Conservation (phyloP, 2,113 vertebrate species). For the Platysteira castanea region DNA sequence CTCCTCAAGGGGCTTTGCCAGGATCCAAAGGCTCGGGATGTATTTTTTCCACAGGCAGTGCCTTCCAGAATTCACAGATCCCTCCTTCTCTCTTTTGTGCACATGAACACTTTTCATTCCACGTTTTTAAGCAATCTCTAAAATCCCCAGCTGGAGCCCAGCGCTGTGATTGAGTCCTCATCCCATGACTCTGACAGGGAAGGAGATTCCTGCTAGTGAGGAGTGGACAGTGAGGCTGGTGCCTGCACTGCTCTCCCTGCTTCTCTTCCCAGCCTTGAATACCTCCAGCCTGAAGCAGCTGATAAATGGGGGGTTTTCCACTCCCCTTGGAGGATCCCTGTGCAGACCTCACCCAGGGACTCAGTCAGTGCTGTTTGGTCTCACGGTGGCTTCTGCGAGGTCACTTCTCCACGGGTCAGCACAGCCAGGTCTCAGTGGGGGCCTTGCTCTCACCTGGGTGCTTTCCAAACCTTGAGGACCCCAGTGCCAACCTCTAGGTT, state of each 20-base stretch:
- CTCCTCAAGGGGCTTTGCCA: slow-evolving; percentile 4
- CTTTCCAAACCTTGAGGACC: background rate
- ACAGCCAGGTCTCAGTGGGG: background rate
- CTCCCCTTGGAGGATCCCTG: background rate
- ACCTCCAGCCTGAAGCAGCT: background rate
- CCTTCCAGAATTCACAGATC: background rate
- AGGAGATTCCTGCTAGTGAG: background rate
- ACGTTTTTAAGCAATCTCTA: background rate
- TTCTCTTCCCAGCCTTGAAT: background rate
- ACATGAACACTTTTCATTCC: background rate
- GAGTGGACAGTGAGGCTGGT: rapidly evolving
- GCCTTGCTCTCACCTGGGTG: background rate
- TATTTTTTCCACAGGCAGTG: background rate
- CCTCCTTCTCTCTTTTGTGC: background rate
- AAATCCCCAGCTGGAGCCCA: background rate
- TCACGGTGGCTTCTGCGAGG: background rate
- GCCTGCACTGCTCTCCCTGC: background rate
- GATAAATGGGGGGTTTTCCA: background rate
- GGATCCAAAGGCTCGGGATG: background rate
- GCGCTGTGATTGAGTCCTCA: rapidly evolving
- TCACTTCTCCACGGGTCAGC: background rate
- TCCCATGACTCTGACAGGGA: background rate
- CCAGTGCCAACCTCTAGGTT: background rate
- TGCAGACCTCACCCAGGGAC: background rate
- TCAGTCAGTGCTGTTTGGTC: background rate